Evolutionary conservation across 2,113 vertebrate genomes (phyloP).

Genomic region (Grammomys surdaster): DNA sequence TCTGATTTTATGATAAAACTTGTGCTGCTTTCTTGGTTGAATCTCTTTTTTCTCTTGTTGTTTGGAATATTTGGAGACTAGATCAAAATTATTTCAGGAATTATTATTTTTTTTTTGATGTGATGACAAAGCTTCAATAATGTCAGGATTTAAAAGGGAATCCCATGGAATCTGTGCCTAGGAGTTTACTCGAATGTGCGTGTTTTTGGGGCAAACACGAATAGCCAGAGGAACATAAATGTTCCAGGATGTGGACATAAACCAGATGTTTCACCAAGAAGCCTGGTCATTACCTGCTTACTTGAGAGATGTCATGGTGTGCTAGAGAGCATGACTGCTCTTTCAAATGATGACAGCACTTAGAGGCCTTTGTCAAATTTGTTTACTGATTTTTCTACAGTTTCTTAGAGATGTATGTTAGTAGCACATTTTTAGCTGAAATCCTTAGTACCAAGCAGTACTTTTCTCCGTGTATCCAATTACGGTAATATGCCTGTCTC

Average conservation of each 20-base stretch:
- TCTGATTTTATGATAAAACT: slow-evolving; percentile 20
- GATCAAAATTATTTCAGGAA: neutral
- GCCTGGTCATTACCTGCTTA: neutral
- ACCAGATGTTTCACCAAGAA: neutral
- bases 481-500: neutral
- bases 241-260: neutral
- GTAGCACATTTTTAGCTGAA: neutral
- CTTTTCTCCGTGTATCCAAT: neutral
- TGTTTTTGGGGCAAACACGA: neutral
- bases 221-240: neutral
- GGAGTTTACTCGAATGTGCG: neutral
- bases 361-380: neutral
- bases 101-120: neutral
- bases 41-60: neutral
- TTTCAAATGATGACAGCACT: neutral
- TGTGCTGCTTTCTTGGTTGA: neutral
- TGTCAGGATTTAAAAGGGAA: neutral
- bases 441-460: neutral
- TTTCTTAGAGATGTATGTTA: neutral
- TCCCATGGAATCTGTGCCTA: neutral
- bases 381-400: neutral
- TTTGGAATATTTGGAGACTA: neutral
- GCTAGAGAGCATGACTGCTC: neutral
- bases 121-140: neutral
- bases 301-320: neutral